These are phyloP conservation scores for Menura novaehollandiae DNA, from an alignment of 2,113 vertebrate species.

Conservation along the genomic window DNA sequence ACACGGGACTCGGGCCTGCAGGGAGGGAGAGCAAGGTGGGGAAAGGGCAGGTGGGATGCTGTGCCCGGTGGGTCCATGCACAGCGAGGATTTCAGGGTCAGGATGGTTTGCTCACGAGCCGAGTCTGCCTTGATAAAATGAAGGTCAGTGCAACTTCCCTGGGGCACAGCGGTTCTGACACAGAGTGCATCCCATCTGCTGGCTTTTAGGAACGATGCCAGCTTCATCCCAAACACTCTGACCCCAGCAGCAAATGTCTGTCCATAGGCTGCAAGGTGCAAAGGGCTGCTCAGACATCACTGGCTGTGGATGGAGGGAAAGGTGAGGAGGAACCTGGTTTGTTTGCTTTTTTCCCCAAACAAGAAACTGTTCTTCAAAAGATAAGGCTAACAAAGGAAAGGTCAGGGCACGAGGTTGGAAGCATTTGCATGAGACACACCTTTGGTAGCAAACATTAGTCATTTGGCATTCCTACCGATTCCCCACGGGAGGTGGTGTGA, in stretches of 20 bases:
- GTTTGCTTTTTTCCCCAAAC: not conserved
- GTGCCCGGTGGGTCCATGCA: rapidly evolving
- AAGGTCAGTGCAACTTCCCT: not conserved
- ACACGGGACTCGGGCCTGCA: slow-evolving; percentile 80
- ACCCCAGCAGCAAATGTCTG: not conserved
- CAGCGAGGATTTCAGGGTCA: rapidly evolving
- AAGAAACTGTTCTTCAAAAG: not conserved
- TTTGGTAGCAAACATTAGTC: not conserved
- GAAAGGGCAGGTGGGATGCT: not conserved
- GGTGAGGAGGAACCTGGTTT: not conserved
- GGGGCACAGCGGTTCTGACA: not conserved
- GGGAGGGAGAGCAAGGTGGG: not conserved
- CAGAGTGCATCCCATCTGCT: not conserved
- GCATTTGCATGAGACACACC: not conserved
- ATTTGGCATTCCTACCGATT: not conserved
- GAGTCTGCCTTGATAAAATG: too few species aligned
- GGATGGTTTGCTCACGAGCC: not conserved
- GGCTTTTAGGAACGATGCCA: not conserved
- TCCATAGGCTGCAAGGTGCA: not conserved
- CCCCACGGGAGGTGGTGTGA: not conserved
- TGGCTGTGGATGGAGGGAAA: not conserved
- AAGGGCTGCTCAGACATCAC: rapidly evolving
- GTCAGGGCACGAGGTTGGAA: not conserved
- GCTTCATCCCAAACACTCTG: not conserved
- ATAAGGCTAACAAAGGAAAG: not conserved